Conservation (phyloP, 2,113 vertebrate species). For the Odocoileus hemionus region DNA sequence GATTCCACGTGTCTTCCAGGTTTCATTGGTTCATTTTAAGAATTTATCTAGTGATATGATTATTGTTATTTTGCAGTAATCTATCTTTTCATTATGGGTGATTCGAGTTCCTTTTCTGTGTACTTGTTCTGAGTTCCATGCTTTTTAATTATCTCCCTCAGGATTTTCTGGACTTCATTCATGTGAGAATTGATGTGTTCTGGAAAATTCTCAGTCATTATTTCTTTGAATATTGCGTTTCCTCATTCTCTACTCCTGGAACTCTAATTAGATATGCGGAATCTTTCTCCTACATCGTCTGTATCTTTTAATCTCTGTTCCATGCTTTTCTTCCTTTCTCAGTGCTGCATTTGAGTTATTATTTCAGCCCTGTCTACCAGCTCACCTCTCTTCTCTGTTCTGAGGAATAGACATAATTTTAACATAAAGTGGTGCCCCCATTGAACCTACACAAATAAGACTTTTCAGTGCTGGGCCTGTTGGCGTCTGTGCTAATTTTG, state of each 20-base stretch:
- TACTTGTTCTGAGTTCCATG: not conserved
- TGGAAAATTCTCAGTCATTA: not conserved
- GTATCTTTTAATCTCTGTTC: not conserved
- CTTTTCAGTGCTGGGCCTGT: rapidly evolving
- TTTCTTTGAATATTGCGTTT: not conserved
- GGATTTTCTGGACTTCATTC: not conserved
- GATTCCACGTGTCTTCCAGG: not conserved
- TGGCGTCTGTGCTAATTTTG: not conserved
- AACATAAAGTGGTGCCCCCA: not conserved
- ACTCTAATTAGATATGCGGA: not conserved
- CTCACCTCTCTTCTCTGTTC: not conserved
- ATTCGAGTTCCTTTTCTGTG: not conserved
- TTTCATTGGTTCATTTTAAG: not conserved
- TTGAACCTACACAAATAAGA: rapidly evolving
- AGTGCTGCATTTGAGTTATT: not conserved
- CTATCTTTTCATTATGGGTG: not conserved
- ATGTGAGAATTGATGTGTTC: not conserved
- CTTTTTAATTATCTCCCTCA: not conserved
- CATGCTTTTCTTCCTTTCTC: not conserved
- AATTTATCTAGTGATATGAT: not conserved
- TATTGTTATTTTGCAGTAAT: not conserved
- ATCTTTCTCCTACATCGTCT: not conserved
- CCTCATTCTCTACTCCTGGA: not conserved
- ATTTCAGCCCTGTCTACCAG: not conserved
- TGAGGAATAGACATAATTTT: not conserved